phyloP scores from a whole-genome alignment of 2,888 invertebrate species.

The Stenichneumon culpator region DNA sequence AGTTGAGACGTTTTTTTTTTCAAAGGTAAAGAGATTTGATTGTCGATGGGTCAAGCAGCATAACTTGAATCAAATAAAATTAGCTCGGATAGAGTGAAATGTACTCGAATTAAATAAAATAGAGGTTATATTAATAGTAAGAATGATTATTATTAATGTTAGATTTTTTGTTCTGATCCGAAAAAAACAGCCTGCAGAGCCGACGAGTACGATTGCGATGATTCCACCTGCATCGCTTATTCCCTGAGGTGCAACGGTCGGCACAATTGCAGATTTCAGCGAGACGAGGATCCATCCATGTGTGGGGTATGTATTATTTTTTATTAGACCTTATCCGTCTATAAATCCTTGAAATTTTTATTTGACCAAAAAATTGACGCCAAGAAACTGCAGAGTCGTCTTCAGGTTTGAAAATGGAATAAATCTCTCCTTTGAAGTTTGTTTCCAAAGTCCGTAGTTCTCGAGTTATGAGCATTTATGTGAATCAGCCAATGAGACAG shows the following conservation, averaged over 20 bases:
- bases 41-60: no score
- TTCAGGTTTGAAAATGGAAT: neutral
- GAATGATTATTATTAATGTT: neutral
- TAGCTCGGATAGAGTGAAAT: neutral
- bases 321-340: neutral
- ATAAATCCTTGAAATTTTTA: neutral
- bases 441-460: neutral
- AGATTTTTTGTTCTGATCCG: conserved; percentile 50
- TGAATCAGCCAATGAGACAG: neutral
- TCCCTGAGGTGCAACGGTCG: conserved; percentile 90
- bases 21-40: no score
- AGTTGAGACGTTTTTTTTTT: no score
- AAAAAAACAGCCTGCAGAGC: conserved; percentile 84
- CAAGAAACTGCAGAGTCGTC: neutral
- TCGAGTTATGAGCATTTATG: neutral
- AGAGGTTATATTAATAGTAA: neutral
- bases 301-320: conserved; percentile 85
- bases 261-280: conserved; percentile 93
- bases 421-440: neutral
- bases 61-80: neutral
- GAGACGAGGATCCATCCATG: conserved; percentile 90
- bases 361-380: neutral
- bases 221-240: conserved; percentile 93
- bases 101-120: neutral
- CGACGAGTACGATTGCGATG: conserved; percentile 94